Evolutionary conservation across 2,888 invertebrate species (phyloP).

Genomic region (Trachelus troglodyta): DNA sequence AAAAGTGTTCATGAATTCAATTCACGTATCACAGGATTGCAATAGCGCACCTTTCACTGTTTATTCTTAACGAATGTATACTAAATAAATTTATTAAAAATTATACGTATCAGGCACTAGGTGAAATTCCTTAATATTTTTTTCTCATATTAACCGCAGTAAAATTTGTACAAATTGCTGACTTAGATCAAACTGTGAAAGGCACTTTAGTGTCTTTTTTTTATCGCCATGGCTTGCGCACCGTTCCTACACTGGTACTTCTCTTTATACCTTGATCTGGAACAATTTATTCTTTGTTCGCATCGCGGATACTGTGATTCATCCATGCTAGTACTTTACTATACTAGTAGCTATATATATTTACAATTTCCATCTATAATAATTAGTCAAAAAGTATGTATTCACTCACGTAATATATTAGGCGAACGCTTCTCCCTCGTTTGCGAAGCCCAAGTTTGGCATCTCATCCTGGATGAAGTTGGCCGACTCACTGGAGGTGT

Average conservation of each 20-base stretch:
- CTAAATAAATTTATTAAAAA: conserved; percentile 12
- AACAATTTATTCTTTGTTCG: conserved; percentile 17
- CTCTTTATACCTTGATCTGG: conserved; percentile 61
- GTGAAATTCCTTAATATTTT: conserved; percentile 6
- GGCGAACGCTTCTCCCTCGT: conserved; percentile 55
- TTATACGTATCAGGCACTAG: conserved; percentile 21
- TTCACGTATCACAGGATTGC: conserved; percentile 7
- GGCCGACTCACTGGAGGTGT: conserved; percentile 42
- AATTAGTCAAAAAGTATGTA: not conserved
- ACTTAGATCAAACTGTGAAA: conserved; percentile 28
- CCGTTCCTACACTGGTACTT: conserved; percentile 62
- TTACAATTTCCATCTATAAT: not conserved
- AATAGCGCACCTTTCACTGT: not conserved
- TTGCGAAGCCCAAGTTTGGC: conserved; percentile 63
- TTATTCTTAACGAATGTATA: not conserved
- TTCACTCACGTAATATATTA: conserved; percentile 49
- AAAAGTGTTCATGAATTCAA: conserved; percentile 1
- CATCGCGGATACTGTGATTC: not conserved
- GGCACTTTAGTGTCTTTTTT: conserved; percentile 34
- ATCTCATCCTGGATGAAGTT: conserved; percentile 51
- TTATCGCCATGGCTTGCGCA: conserved; percentile 61
- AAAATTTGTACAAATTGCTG: conserved; percentile 24
- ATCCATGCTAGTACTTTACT: not conserved
- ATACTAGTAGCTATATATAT: not conserved
- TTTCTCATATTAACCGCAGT: not conserved